A percentile compares a stretch with the other conserved stretches of the same genome.
These are phyloP conservation scores for Sisor rabdophorus DNA, from an alignment of 2,113 vertebrate genomes.

Conservation along the genomic window DNA sequence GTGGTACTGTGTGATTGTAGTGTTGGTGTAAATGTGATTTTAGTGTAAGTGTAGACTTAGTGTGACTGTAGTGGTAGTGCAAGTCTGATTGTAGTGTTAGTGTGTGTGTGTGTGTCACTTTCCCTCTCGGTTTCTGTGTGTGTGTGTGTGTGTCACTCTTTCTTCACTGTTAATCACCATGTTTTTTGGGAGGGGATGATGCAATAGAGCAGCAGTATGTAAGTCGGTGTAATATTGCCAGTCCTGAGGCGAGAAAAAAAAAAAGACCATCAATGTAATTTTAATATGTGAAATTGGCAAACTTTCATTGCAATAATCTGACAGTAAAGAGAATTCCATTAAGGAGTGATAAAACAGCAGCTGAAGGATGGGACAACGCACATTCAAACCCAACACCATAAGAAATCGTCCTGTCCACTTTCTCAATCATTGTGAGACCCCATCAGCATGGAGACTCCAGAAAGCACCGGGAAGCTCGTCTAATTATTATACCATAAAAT, in stretches of 20 bases:
- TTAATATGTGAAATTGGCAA: slow-evolving; percentile 96
- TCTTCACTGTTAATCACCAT: too few species aligned
- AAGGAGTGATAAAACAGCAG: slow-evolving; percentile 69
- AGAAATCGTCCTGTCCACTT: slow-evolving; percentile 99
- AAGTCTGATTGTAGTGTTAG: too few species aligned
- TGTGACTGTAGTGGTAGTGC: too few species aligned
- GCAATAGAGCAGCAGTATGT: slow-evolving; percentile 80
- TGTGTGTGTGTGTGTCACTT: too few species aligned
- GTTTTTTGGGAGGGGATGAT: slow-evolving; percentile 64
- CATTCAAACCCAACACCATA: slow-evolving; percentile 99
- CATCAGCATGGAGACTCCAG: slow-evolving; percentile 99
- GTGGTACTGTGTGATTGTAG: too few species aligned
- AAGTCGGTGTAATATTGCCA: slow-evolving; percentile 88
- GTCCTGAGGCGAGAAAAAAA: slow-evolving; percentile 86
- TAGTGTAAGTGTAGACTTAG: too few species aligned
- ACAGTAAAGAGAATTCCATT: slow-evolving; percentile 91
- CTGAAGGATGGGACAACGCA: slow-evolving; percentile 96
- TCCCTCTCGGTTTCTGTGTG: neutral
- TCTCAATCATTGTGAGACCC: slow-evolving; percentile 98
- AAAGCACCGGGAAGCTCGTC: slow-evolving; percentile 99
- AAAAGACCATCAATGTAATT: slow-evolving; percentile 92
- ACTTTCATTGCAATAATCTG: slow-evolving; percentile 97
- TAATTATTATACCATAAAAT: slow-evolving; percentile 99
- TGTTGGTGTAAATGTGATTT: too few species aligned
- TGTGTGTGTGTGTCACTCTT: neutral